Conservation (phyloP, 1,140 invertebrate species). For the Oscheius sp. region DNA sequence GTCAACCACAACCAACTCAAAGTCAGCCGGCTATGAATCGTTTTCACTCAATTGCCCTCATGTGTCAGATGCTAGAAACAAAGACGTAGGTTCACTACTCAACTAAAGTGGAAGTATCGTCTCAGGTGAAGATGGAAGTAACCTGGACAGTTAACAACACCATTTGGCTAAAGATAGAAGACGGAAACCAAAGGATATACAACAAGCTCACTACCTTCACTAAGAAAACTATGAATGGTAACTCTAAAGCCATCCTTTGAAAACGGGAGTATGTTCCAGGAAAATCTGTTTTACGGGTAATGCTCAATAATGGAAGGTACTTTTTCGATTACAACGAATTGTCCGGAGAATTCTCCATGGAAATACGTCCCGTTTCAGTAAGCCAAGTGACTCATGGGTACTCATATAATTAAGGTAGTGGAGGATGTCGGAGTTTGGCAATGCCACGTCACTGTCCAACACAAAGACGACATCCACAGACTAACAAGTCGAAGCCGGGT, state of each 20-base stretch:
- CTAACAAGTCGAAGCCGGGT: constrained; percentile 29
- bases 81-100: constrained; percentile 10
- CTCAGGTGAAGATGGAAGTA: constrained; percentile 31
- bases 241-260: constrained; percentile 15
- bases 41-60: constrained; percentile 39
- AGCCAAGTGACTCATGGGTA: background rate
- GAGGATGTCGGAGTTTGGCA: constrained; percentile 36
- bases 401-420: constrained; percentile 14
- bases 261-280: constrained; percentile 13
- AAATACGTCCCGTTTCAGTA: constrained; percentile 32
- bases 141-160: constrained; percentile 40
- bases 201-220: constrained; percentile 32
- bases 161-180: constrained; percentile 34
- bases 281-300: constrained; percentile 28
- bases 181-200: constrained; percentile 20
- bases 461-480: constrained; percentile 22
- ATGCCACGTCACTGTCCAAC: constrained; percentile 35
- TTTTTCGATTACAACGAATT: constrained; percentile 39
- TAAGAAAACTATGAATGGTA: constrained; percentile 15
- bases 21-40: constrained; percentile 22
- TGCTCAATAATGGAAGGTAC: constrained; percentile 35
- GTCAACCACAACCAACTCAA: background rate
- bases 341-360: constrained; percentile 37
- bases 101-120: background rate
- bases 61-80: constrained; percentile 32